Conservation (phyloP, 64 coral and sea anemone genomes). For the Pachyseris speciosa region DNA sequence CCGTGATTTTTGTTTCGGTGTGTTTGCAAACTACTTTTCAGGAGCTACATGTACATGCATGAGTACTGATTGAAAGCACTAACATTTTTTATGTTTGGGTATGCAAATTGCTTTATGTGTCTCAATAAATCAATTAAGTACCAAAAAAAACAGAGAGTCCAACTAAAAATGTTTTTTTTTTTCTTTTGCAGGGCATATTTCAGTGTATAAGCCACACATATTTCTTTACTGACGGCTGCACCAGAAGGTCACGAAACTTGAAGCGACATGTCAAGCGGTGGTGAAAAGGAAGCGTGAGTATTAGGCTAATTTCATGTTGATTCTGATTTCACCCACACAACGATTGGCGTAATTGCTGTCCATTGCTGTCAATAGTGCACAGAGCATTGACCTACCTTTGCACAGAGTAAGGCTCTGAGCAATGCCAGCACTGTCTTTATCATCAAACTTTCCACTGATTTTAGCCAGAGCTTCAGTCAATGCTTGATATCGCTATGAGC, state of each 20-base stretch:
- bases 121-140: constrained; percentile 15
- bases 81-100: constrained; percentile 1
- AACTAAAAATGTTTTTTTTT: neutral
- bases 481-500: neutral
- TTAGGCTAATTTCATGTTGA: neutral
- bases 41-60: constrained; percentile 39
- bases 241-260: constrained; percentile 26
- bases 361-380: constrained; percentile 16
- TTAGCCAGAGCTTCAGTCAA: neutral
- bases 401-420: neutral
- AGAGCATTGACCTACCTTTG: constrained; percentile 9
- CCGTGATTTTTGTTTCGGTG: constrained; percentile 26
- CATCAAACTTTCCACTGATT: neutral
- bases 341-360: neutral
- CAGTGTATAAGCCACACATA: neutral
- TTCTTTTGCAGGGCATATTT: constrained; percentile 18
- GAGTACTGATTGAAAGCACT: constrained; percentile 35
- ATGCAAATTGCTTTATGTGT: constrained; percentile 13
- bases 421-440: neutral
- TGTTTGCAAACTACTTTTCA: constrained; percentile 42
- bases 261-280: constrained; percentile 24
- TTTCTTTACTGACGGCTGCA: constrained; percentile 15
- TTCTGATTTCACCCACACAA: neutral
- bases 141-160: constrained; percentile 19
- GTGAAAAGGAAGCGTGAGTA: neutral